Evolutionary conservation across 2,888 invertebrate genomes (phyloP).

Genomic region (Leptothorax acervorum): DNA sequence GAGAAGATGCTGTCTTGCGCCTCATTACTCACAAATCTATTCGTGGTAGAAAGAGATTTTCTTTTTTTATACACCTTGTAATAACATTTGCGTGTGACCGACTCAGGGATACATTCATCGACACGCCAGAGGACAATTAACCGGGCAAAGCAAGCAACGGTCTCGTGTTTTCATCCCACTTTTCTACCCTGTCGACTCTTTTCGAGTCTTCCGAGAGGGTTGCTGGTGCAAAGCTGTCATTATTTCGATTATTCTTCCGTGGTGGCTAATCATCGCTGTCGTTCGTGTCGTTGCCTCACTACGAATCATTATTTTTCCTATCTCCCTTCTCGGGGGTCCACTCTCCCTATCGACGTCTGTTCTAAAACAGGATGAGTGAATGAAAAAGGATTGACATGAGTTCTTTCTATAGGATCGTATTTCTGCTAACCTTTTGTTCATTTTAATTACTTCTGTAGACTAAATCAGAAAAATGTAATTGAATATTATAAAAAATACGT

Average conservation of each 20-base stretch:
- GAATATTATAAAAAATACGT: not conserved
- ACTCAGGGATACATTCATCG: conserved; percentile 72
- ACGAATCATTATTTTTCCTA: conserved; percentile 76
- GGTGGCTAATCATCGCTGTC: conserved; percentile 83
- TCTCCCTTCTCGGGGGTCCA: conserved; percentile 20
- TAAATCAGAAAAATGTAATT: conserved; percentile 1
- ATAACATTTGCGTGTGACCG: conserved; percentile 83
- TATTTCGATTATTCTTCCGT: conserved; percentile 84
- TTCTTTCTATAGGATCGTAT: conserved; percentile 10
- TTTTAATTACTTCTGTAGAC: conserved; percentile 4
- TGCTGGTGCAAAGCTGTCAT: conserved; percentile 83
- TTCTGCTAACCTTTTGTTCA: conserved; percentile 1
- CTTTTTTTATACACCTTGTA: conserved; percentile 74
- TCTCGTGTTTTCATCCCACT: conserved; percentile 59
- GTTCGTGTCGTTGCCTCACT: conserved; percentile 82
- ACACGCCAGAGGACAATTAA: conserved; percentile 85
- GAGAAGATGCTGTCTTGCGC: not conserved
- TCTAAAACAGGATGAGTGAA: conserved; percentile 15
- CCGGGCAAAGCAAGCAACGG: conserved; percentile 79
- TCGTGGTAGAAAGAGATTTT: not conserved
- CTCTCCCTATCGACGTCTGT: conserved; percentile 26
- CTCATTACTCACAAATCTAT: not conserved
- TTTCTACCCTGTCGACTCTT: conserved; percentile 51
- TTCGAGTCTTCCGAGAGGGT: conserved; percentile 74
- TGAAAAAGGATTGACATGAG: conserved; percentile 21